phyloP scores from a whole-genome alignment of 2,888 invertebrate species.

The Drosophila lacicola region DNA sequence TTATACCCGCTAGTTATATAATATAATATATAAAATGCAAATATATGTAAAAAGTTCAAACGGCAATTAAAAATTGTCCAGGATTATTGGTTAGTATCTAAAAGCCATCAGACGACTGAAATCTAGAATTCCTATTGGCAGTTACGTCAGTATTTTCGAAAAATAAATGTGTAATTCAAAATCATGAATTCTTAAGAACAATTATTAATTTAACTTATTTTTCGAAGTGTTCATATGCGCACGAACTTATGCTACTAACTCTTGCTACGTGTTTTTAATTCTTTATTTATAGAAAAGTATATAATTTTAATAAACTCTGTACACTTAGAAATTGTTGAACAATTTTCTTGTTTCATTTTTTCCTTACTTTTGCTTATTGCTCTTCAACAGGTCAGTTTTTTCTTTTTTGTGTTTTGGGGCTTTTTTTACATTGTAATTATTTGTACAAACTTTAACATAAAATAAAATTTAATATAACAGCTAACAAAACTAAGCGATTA shows the following conservation, averaged over 20 bases:
- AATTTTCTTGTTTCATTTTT: constrained; percentile 44
- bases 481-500: constrained; percentile 38
- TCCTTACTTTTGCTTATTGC: constrained; percentile 33
- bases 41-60: too few species aligned
- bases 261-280: not conserved
- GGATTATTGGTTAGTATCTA: too few species aligned
- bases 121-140: too few species aligned
- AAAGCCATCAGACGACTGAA: too few species aligned
- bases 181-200: not conserved
- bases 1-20: too few species aligned
- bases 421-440: constrained; percentile 21
- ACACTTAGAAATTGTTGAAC: constrained; percentile 69
- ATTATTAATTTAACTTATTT: not conserved
- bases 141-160: too few species aligned
- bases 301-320: constrained; percentile 46
- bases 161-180: not conserved
- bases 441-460: constrained; percentile 60
- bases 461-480: constrained; percentile 52
- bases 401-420: constrained; percentile 5
- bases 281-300: constrained; percentile 53
- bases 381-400: constrained; percentile 28
- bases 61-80: too few species aligned
- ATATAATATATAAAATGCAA: too few species aligned
- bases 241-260: not conserved
- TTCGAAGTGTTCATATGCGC: not conserved